A percentile compares a stretch with the other conserved stretches of the same genome.
phyloP scores from a whole-genome alignment of 1,140 invertebrate species.

The Ceratina japonica region DNA sequence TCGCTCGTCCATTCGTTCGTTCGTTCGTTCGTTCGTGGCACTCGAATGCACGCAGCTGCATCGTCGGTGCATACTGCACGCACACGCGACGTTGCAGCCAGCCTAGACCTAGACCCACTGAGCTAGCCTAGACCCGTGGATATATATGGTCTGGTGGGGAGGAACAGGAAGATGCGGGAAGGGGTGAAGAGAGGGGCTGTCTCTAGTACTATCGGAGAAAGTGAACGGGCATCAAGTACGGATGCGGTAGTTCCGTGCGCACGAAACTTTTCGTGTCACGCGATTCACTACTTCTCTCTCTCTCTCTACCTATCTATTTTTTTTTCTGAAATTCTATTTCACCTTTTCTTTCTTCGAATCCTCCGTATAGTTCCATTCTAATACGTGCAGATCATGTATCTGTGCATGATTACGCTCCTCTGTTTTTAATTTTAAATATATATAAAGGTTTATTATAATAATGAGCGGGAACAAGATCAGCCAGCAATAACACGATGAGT shows the following conservation, averaged over 20 bases:
- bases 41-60: constrained; percentile 50
- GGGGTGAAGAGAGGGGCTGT: constrained; percentile 36
- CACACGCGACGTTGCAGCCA: constrained; percentile 60
- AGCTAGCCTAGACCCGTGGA: constrained; percentile 73
- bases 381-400: too few species aligned
- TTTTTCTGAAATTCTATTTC: neutral
- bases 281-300: constrained; percentile 4
- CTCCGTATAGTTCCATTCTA: too few species aligned
- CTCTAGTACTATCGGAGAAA: constrained; percentile 71
- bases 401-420: too few species aligned
- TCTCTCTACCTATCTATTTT: neutral
- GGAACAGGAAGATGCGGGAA: constrained; percentile 40
- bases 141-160: constrained; percentile 55
- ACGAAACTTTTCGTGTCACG: constrained; percentile 53
- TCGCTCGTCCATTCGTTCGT: neutral
- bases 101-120: constrained; percentile 78
- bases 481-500: too few species aligned
- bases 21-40: constrained; percentile 10
- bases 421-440: too few species aligned
- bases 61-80: constrained; percentile 62
- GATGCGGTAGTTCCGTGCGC: constrained; percentile 32
- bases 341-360: neutral
- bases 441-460: too few species aligned
- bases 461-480: too few species aligned
- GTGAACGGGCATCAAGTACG: constrained; percentile 66